These are phyloP conservation scores for Prunella fulvescens DNA, from an alignment of 2,113 vertebrate genomes.

Conservation along the genomic window DNA sequence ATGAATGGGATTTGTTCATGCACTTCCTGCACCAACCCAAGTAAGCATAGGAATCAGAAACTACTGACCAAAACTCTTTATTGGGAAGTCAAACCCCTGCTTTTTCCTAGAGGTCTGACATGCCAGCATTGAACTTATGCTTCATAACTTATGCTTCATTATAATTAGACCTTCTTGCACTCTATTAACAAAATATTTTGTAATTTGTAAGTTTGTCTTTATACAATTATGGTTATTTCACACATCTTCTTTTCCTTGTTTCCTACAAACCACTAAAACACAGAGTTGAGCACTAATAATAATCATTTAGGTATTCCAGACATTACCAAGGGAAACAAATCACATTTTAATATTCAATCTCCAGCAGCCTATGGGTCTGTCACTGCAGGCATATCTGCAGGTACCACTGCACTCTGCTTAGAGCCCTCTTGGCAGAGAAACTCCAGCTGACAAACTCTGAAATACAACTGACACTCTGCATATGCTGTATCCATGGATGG, in stretches of 20 bases:
- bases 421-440: not conserved
- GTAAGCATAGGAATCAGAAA: not conserved
- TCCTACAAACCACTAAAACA: constrained; percentile 69
- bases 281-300: constrained; percentile 38
- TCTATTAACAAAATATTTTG: constrained; percentile 14
- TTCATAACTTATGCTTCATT: not conserved
- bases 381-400: not conserved
- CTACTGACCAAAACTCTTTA: not conserved
- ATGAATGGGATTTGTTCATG: constrained; percentile 14
- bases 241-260: not conserved
- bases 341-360: constrained; percentile 52
- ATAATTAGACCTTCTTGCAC: constrained; percentile 2
- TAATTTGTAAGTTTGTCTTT: not conserved
- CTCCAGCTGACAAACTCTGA: constrained; percentile 13
- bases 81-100: not conserved
- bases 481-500: not conserved
- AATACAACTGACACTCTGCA: not conserved
- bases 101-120: not conserved
- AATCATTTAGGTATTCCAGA: constrained; percentile 55
- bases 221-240: not conserved
- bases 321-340: constrained; percentile 56
- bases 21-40: not conserved
- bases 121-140: not conserved
- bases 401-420: not conserved
- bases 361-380: constrained; percentile 32